Evolutionary conservation across 2,888 invertebrate species (phyloP), one percentile per base, ranked within the genome.

Genomic region (Lepidocyrtinus sp.): DNA sequence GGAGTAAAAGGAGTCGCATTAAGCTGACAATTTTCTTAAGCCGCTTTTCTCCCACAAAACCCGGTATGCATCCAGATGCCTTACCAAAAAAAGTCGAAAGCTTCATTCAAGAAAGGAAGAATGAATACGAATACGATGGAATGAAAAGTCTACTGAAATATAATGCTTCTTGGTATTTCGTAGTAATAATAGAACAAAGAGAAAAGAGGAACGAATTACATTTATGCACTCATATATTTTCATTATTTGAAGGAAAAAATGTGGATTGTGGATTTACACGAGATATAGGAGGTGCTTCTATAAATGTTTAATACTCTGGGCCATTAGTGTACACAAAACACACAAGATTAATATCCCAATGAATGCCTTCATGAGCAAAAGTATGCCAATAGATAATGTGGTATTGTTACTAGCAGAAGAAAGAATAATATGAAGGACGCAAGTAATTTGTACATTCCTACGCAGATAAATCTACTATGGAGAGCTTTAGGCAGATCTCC

Each of bases 11-110:
- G 26, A 73, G 59, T 70, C 46, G 70, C 71, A 65, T 76, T 76
- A 71, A 76, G 45, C 55, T 71, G 76, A 76, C 77, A 78, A 78
- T 78, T 78, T 68, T 68, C 61, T 26, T 78, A 78, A 78, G 77
- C 77, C 72, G 71, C 71, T 78, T 78, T 78, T 78, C 77, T 78
- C 77, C 26, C 61, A 78, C 63, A 64, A 68, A 75, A 26, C 75
- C 55, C 64, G 67, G 70, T 68, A 50, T 72, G 67, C 61, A 72
- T 78, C 71, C 71, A 69, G 50, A 67, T 77, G 77, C 45, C 72
- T 73, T 46, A 36, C 22, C 21, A 15, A 36, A 76, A 50, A 50
- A 65, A 68, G 45, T 67, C 36, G 67, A 78, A 70, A 70, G 68
- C 62, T 72, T 67, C 67, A 65, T 45, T 61, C 24, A 50, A 69